A percentile compares a stretch with the other conserved stretches of the same genome.
These are phyloP conservation scores for Oxygymnocypris stewartii DNA, from an alignment of 2,113 vertebrate species.

Conservation along the genomic window DNA sequence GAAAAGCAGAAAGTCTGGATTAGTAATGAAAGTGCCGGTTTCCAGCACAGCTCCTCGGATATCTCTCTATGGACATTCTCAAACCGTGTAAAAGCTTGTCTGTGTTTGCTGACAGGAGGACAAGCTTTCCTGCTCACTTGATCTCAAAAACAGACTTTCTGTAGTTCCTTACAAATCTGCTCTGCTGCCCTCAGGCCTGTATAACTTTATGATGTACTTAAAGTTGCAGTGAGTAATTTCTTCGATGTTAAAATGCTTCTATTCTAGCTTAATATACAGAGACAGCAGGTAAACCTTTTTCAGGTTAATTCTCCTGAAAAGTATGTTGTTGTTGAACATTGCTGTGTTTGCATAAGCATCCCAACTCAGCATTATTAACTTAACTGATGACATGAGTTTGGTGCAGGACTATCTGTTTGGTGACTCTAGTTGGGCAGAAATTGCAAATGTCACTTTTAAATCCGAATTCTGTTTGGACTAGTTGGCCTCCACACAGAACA, in stretches of 20 bases:
- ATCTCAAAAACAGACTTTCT: background rate
- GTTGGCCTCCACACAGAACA: background rate
- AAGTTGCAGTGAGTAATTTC: background rate
- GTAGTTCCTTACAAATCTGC: background rate
- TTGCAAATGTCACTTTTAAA: background rate
- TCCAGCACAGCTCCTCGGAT: slow-evolving; percentile 18
- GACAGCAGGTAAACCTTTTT: background rate
- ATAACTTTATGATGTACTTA: background rate
- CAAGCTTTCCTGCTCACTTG: background rate
- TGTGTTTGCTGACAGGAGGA: slow-evolving; percentile 43
- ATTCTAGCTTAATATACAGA: background rate
- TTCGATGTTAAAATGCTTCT: background rate
- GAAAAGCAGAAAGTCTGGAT: slow-evolving; percentile 53
- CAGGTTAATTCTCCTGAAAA: background rate
- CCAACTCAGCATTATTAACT: background rate
- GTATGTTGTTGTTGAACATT: background rate
- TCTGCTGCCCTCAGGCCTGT: background rate
- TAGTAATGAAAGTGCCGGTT: slow-evolving; percentile 52
- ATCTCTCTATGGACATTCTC: slow-evolving; percentile 44
- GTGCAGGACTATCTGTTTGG: background rate
- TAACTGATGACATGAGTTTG: background rate
- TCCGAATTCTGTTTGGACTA: background rate
- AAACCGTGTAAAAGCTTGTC: slow-evolving; percentile 17
- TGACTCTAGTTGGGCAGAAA: background rate
- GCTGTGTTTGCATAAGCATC: background rate